Evolutionary conservation across 2,113 vertebrate genomes (phyloP).

Genomic region (Pycnonotus jocosus): DNA sequence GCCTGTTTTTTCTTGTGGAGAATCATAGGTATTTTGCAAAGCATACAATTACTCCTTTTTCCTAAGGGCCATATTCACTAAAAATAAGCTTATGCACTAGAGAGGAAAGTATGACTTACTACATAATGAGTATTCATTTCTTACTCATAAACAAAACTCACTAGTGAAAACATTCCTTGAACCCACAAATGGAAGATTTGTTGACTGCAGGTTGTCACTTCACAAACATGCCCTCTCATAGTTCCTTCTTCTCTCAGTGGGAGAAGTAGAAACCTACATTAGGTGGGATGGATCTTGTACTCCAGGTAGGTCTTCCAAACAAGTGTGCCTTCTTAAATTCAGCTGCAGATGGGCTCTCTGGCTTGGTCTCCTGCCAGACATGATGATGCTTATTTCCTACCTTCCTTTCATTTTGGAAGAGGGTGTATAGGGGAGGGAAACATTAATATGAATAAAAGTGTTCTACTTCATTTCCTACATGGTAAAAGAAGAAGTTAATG

Average conservation of each 20-base stretch:
- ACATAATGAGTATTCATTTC: not conserved
- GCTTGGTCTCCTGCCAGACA: not conserved
- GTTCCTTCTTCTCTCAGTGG: not conserved
- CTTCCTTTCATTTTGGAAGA: not conserved
- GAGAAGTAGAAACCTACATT: not conserved
- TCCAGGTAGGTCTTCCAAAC: not conserved
- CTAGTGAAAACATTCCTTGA: not conserved
- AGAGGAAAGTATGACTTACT: not conserved
- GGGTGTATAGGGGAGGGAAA: not conserved
- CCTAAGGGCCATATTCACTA: slow-evolving; percentile 38
- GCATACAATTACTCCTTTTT: not conserved
- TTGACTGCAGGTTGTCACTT: not conserved
- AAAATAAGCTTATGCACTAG: slow-evolving; percentile 2
- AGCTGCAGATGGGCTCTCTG: not conserved
- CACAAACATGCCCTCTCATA: not conserved
- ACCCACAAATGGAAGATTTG: not conserved
- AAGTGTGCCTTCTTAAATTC: not conserved
- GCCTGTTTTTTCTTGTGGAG: not conserved
- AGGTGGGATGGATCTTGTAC: not conserved
- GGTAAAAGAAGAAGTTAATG: not conserved
- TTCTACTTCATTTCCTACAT: not conserved
- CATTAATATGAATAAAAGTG: not conserved
- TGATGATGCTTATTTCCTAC: not conserved
- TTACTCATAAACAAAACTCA: not conserved
- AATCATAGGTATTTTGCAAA: not conserved